Evolutionary conservation across 2,113 vertebrate genomes (phyloP).

Genomic region (Beaufortia kweichowensis): DNA sequence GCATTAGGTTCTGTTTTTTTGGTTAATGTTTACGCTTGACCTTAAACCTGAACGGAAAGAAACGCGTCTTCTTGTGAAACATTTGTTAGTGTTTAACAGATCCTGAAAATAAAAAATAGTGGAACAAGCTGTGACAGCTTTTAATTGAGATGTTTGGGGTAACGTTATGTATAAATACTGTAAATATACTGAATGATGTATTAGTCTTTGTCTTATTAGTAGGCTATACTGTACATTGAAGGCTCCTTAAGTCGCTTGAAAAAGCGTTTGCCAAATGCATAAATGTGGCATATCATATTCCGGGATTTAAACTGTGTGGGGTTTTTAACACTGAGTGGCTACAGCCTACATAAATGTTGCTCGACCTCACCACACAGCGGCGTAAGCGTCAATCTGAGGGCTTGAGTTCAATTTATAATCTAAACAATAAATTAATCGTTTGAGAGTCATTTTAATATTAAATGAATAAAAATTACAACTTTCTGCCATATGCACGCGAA

Average conservation of each 20-base stretch:
- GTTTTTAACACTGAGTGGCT: not conserved
- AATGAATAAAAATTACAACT: too few relatives aligned
- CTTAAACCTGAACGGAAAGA: not conserved
- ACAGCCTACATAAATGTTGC: not conserved
- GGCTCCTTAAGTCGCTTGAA: too few relatives aligned
- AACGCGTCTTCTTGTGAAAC: not conserved
- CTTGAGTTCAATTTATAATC: not conserved
- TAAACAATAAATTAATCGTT: too few relatives aligned
- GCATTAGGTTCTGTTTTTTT: not conserved
- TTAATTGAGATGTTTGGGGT: too few relatives aligned
- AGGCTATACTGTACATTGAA: too few relatives aligned
- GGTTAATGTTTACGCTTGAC: not conserved
- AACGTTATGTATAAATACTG: too few relatives aligned
- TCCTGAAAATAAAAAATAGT: not conserved
- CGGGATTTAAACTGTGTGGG: not conserved
- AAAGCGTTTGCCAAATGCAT: too few relatives aligned
- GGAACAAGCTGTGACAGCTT: too few relatives aligned
- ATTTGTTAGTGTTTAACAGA: constrained; percentile 11
- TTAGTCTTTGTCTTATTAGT: too few relatives aligned
- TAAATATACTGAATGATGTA: too few relatives aligned
- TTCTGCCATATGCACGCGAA: too few relatives aligned
- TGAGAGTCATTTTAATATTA: too few relatives aligned
- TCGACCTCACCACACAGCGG: not conserved
- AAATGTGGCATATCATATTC: not conserved
- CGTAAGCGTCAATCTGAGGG: not conserved